A percentile compares a stretch with the other conserved stretches of the same genome.
Conservation (phyloP, 2,113 vertebrate species). For the Macquaria australasica region DNA sequence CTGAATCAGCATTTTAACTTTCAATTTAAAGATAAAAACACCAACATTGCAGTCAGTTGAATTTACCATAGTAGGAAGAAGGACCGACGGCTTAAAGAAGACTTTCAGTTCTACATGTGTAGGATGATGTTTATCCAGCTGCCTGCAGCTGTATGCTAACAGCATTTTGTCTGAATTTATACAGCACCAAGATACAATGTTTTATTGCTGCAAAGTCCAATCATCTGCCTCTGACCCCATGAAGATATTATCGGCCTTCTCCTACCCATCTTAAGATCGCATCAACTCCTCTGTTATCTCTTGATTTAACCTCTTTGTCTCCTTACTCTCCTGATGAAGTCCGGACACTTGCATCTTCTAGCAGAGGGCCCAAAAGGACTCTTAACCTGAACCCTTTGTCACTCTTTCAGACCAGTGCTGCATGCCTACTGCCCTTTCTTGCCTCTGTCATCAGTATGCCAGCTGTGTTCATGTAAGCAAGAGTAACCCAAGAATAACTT, state of each 20-base stretch:
- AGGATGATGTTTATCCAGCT: slow-evolving; percentile 23
- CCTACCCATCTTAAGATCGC: background rate
- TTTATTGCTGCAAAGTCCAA: slow-evolving; percentile 6
- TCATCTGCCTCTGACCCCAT: background rate
- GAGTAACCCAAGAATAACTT: background rate
- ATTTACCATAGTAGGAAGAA: background rate
- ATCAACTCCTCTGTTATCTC: slow-evolving; percentile 5
- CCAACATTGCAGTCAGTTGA: background rate
- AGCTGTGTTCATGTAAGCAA: background rate
- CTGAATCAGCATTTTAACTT: background rate
- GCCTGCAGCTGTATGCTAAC: slow-evolving; percentile 4
- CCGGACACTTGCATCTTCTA: background rate
- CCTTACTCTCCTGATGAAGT: background rate
- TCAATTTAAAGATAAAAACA: background rate
- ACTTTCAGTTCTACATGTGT: slow-evolving; percentile 2
- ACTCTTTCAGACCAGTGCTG: background rate
- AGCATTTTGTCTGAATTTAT: background rate
- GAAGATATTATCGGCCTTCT: background rate
- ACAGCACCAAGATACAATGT: background rate
- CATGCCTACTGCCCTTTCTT: background rate
- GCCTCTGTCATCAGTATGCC: background rate
- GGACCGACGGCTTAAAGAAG: background rate
- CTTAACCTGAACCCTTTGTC: slow-evolving; percentile 6
- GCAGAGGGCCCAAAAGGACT: slow-evolving; percentile 4
- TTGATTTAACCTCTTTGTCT: slow-evolving; percentile 19